Evolutionary conservation across 2,888 invertebrate genomes (phyloP).

Genomic region (Molanna angustata): DNA sequence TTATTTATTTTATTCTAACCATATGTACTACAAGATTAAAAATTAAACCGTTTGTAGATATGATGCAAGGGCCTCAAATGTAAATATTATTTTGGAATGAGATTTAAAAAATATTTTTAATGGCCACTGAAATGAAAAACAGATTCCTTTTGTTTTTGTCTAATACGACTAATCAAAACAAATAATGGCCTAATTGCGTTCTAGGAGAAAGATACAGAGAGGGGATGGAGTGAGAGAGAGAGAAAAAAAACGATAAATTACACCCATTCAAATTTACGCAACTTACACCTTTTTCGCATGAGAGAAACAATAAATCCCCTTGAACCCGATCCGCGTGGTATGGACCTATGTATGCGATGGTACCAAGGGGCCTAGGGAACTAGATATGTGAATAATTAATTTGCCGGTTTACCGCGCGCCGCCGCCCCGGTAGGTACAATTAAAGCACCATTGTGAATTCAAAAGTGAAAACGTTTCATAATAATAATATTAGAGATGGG

Average conservation of each 20-base stretch:
- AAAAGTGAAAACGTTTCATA: constrained; percentile 22
- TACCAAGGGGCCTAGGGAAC: constrained; percentile 2
- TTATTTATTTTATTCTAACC: too few relatives aligned
- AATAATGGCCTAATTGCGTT: constrained; percentile 20
- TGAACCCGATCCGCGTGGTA: background rate
- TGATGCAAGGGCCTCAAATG: too few relatives aligned
- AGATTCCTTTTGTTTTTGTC: too few relatives aligned
- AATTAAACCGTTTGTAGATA: too few relatives aligned
- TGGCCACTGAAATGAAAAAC: too few relatives aligned
- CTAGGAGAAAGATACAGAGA: too few relatives aligned
- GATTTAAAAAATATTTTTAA: too few relatives aligned
- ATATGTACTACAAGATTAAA: too few relatives aligned
- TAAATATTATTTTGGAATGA: too few relatives aligned
- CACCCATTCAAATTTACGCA: constrained; percentile 12
- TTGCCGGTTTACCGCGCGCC: constrained; percentile 26
- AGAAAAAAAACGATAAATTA: constrained; percentile 13
- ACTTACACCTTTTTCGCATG: constrained; percentile 23
- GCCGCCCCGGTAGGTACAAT: constrained; percentile 23
- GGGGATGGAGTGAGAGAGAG: background rate
- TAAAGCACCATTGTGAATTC: constrained; percentile 24
- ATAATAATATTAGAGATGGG: constrained; percentile 5
- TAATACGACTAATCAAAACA: constrained; percentile 19
- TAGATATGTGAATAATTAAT: constrained; percentile 25
- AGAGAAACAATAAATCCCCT: constrained; percentile 24
- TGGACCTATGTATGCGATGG: too few relatives aligned